Percentiles rank a stretch among this genome's conserved stretches.
Conservation (phyloP, 35 echinoderm and acorn worm genomes). For the Amphiura filiformis region DNA sequence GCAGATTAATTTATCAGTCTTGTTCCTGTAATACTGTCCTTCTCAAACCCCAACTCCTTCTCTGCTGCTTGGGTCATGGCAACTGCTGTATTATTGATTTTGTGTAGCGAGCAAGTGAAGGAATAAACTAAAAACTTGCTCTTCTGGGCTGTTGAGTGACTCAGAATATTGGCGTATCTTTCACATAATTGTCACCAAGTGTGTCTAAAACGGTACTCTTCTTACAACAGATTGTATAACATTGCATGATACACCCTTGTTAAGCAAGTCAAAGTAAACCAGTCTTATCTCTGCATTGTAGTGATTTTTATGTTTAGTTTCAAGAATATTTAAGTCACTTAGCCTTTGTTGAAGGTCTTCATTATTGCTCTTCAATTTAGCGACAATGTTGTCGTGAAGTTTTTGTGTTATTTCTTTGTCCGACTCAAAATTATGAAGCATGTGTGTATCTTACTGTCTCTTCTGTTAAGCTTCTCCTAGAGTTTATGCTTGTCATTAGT, state of each 20-base stretch:
- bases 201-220: not conserved
- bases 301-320: not conserved
- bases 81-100: not conserved
- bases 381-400: not conserved
- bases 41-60: not conserved
- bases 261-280: not conserved
- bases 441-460: not conserved
- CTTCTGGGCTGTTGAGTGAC: not conserved
- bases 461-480: not conserved
- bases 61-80: not conserved
- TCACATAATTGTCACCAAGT: not conserved
- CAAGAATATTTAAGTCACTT: not conserved
- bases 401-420: not conserved
- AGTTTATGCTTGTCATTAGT: not conserved
- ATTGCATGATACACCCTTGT: not conserved
- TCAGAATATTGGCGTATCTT: not conserved
- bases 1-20: not conserved
- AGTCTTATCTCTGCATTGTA: slow-evolving; percentile 9
- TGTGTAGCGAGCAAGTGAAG: not conserved
- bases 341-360: not conserved
- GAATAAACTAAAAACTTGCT: not conserved
- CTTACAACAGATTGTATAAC: not conserved
- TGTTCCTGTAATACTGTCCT: not conserved
- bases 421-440: not conserved
- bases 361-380: not conserved